phyloP scores from a whole-genome alignment of 2,113 vertebrate genomes.

The Pao palembangensis region DNA sequence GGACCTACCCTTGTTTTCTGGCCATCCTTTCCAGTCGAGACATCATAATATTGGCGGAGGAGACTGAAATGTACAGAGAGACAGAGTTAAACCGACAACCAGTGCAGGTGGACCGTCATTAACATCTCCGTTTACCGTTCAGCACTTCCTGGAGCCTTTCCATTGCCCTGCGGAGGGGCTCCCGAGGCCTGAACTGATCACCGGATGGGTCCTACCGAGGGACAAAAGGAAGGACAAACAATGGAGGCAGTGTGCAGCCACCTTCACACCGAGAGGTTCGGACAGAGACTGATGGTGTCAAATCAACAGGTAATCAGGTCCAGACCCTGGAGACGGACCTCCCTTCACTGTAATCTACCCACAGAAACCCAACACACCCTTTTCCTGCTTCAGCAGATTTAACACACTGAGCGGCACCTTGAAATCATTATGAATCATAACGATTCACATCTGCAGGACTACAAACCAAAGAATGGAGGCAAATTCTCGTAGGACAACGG shows the following conservation, averaged over 20 bases:
- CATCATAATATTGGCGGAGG: slow-evolving; percentile 68
- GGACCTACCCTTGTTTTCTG: slow-evolving; percentile 77
- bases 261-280: slow-evolving; percentile 1
- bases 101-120: no score
- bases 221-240: slow-evolving; percentile 38
- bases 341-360: slow-evolving; percentile 47
- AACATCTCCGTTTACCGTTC: slow-evolving; percentile 69
- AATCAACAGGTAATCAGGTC: slow-evolving; percentile 42
- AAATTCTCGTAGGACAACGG: no score
- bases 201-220: slow-evolving; percentile 63
- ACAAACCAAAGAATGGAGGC: no score
- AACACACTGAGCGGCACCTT: neutral
- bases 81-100: neutral
- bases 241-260: slow-evolving; percentile 34
- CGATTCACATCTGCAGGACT: neutral
- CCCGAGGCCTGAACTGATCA: slow-evolving; percentile 45
- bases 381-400: slow-evolving; percentile 1
- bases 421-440: neutral
- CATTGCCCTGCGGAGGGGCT: slow-evolving; percentile 67
- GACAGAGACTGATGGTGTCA: slow-evolving; percentile 23
- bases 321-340: slow-evolving; percentile 45
- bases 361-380: slow-evolving; percentile 38
- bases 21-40: slow-evolving; percentile 77
- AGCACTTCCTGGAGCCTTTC: slow-evolving; percentile 76
- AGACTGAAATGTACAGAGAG: slow-evolving; percentile 62